Base-by-base conservation (phyloP, 2,888 invertebrate species). In the Habrosyne pyritoides region DNA sequence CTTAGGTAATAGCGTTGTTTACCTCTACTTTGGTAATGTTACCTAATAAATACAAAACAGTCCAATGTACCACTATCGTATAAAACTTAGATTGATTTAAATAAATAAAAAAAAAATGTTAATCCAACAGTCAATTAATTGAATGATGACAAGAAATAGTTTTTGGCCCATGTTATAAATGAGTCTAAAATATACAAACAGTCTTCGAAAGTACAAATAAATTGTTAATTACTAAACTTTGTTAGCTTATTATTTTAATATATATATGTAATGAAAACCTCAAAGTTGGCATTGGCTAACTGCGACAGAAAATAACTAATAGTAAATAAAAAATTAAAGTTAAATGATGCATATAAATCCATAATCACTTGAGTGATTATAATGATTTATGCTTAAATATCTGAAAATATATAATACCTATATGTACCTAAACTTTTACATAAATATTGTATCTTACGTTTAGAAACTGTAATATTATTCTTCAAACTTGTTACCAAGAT, bases 31-130 rank as follows among this genome's bases (percentile, higher is more conserved):
- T 42, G 66, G 70, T 72, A 73, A 69, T 72, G 72, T 71, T 75
- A 69, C 63, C 71, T 75, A 78, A 42, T 42, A 42, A 67, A 71
- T 77, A 77, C 68, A 76, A 77, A 79, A 77, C 69, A 71, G 76
- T 75, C 71, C 71, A 77, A 70, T 64, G 28, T 50, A 50, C 49
- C 26, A n/a, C 28, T 50, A 50, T 30, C 14, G 8, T 18, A 7
- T 18, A 42, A 42, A 42, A 42, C 14, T 2, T 42, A 8, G 18
- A 8, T 18, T 18, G 18, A 18, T 8, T 42, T 42, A 18, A 18
- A 42, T 42, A 8, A 18, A 42, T 4, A 6, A 42, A 18, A 18
- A 42, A 36, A 36, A 42, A 8, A 18, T 18, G 18, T 18, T 18
- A 28, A 50, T 14, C 5, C 50, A 28, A 28, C 50, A 42, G 42